These are phyloP conservation scores for Tauraco hartlaubi DNA, from an alignment of 2,797 vertebrate species.

Conservation along the genomic window DNA sequence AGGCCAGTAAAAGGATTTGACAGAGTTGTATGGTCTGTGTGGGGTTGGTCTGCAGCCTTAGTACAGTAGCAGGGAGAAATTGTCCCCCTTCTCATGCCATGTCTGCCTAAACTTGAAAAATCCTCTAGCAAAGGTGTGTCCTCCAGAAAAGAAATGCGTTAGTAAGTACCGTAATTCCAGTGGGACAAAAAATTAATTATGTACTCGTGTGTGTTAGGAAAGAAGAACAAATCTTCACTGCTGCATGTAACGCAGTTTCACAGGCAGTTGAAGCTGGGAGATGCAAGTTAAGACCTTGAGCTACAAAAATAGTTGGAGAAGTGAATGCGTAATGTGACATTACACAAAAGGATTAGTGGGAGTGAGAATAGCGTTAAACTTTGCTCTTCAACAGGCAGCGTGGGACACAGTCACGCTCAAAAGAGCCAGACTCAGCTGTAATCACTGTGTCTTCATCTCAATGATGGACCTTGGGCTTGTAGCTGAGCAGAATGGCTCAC, in stretches of 20 bases:
- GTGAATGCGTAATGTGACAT: neutral
- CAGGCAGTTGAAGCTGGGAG: neutral
- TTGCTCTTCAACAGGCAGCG: neutral
- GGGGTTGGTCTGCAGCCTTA: neutral
- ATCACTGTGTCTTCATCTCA: neutral
- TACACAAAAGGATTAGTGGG: neutral
- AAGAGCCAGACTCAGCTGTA: neutral
- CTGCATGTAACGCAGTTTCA: neutral
- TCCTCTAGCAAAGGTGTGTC: neutral
- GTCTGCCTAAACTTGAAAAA: neutral
- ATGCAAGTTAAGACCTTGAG: neutral
- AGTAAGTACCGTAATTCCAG: neutral
- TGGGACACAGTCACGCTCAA: neutral
- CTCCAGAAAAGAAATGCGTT: neutral
- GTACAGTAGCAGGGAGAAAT: neutral
- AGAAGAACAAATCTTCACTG: neutral
- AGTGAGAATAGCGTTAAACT: neutral
- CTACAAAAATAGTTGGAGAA: neutral
- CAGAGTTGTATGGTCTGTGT: neutral
- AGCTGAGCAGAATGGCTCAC: neutral
- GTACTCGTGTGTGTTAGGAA: neutral
- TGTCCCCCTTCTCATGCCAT: neutral
- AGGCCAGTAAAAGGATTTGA: neutral
- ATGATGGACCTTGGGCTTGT: neutral
- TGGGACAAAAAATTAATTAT: neutral